Percentiles rank a stretch among this genome's conserved stretches.
phyloP scores from a whole-genome alignment of 2,888 invertebrate species.

The Eupithecia inturbata region DNA sequence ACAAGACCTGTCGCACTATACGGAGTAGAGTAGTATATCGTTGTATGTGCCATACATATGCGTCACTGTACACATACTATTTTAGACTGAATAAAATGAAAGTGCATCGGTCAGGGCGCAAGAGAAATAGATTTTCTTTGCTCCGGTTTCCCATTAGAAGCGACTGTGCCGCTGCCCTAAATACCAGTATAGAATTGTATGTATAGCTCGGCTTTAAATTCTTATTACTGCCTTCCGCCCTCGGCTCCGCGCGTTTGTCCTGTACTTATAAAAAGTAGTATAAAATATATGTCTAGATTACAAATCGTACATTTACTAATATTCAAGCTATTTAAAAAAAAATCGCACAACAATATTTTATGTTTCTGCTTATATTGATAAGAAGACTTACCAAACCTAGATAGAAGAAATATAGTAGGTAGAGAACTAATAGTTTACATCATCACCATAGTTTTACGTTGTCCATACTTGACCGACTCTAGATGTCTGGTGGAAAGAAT shows the following conservation, averaged over 20 bases:
- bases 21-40: background rate
- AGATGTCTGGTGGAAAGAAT: background rate
- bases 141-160: constrained; percentile 52
- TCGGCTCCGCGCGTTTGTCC: background rate
- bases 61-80: constrained; percentile 33
- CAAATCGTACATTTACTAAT: background rate
- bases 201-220: background rate
- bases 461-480: background rate
- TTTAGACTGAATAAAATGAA: constrained; percentile 57
- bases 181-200: constrained; percentile 55
- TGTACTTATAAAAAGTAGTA: background rate
- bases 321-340: background rate
- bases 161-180: constrained; percentile 64
- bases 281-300: background rate
- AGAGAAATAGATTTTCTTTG: constrained; percentile 73
- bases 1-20: background rate
- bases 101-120: constrained; percentile 52
- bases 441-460: background rate
- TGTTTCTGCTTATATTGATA: too few relatives aligned
- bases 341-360: too few relatives aligned
- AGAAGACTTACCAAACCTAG: too few relatives aligned
- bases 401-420: too few relatives aligned
- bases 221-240: background rate
- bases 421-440: too few relatives aligned
- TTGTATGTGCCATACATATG: constrained; percentile 20